phyloP scores from a whole-genome alignment of 2,797 vertebrate genomes.

The Mormyrops boulengeri region DNA sequence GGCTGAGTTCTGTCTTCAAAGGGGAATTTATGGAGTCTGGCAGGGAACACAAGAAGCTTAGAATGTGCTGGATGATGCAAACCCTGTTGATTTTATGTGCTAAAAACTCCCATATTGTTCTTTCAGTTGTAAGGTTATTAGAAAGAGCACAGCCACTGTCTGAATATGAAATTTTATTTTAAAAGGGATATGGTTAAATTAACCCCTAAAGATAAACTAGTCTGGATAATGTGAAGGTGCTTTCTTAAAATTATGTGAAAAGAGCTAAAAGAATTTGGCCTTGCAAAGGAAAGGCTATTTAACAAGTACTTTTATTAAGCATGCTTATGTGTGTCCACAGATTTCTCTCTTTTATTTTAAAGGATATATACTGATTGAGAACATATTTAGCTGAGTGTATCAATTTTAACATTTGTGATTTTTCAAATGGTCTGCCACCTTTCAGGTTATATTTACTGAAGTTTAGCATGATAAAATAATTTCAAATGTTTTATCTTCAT shows the following conservation, averaged over 20 bases:
- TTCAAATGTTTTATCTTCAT: neutral
- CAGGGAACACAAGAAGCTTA: slow-evolving; percentile 16
- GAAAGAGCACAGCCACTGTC: neutral
- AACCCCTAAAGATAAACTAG: slow-evolving; percentile 5
- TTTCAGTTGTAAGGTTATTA: neutral
- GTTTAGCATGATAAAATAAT: neutral
- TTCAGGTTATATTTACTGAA: neutral
- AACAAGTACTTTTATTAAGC: neutral
- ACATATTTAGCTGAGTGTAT: neutral
- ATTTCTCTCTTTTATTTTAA: neutral
- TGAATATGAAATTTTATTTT: slow-evolving; percentile 4
- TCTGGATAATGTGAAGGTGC: neutral
- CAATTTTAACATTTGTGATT: neutral
- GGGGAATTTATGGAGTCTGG: slow-evolving; percentile 10
- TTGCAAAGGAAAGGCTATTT: neutral
- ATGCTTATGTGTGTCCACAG: neutral
- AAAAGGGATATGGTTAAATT: neutral
- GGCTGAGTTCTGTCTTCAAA: slow-evolving; percentile 22
- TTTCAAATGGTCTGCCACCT: neutral
- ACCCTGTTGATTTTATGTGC: slow-evolving; percentile 10
- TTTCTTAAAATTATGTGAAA: neutral
- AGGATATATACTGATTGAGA: neutral
- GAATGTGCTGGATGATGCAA: neutral
- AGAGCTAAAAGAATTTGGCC: neutral
- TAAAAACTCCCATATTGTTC: neutral